Base-by-base conservation (phyloP, 2,797 vertebrate genomes). In the Epinephelus awoara region DNA sequence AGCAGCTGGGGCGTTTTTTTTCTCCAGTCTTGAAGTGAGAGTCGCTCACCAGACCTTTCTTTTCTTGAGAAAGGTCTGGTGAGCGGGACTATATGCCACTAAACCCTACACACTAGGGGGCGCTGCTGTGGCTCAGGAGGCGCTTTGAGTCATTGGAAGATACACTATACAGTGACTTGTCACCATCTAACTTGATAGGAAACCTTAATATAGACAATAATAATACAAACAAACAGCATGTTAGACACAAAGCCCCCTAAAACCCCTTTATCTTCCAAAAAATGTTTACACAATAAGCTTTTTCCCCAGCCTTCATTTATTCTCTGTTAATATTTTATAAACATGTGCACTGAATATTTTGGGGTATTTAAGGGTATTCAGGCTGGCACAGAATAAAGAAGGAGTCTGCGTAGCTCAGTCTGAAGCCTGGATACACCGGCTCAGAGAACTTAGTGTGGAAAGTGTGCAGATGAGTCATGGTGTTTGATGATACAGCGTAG, bases 401-500 rank as follows among this genome's bases (percentile, higher is more conserved):
- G 3, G 65, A 40, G 18, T 47, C 0, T 19, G 3, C 0, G 23
- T 1, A 7, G 13, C 75, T 82, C 15, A 87, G 54, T 19, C 82
- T 66, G 42, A 85, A 82, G 34, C 85, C 79, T 38, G 82, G 65
- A 64, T 79, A 82, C 46, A 84, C 15, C 0, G 76, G 85, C 67
- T 85, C 82, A 11, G 76, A 57, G 57, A 87, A 82, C 1, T 51
- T 0, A 2, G 57, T 1, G 3, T 80, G 52, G 62, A 77, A 87
- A 0, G 82, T 87, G 5, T 87, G 9, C 47, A 87, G 66, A 58
- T 87, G 82, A 14, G 44, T 80, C 79, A 82, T 87, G 34, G 74
- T 11, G 21, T 62, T 47, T 12, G 68, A 6, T 1, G 80, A 77
- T 4, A 87, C 38, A 0, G 58, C 55, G 6, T 83, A 87, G 79